Evolutionary conservation across 2,113 vertebrate species (phyloP).

Genomic region (Xenopus laevis): DNA sequence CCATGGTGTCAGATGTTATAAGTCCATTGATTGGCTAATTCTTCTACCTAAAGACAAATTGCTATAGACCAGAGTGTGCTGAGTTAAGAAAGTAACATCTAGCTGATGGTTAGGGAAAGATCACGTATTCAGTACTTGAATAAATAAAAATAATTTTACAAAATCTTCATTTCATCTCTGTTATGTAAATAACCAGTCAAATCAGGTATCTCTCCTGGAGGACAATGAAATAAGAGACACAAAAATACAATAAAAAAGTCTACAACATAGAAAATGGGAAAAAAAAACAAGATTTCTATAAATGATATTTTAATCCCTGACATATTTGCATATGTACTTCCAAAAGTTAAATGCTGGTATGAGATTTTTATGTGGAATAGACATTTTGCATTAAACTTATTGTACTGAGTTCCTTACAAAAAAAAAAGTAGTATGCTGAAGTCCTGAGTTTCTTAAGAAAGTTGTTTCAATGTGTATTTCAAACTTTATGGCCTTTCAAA

Average conservation of each 20-base stretch:
- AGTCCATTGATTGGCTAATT: not conserved
- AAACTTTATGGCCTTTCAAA: not conserved
- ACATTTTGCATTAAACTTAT: not conserved
- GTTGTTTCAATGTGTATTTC: slow-evolving; percentile 7
- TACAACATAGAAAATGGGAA: not conserved
- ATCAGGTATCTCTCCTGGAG: not conserved
- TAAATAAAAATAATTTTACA: not conserved
- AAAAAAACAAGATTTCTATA: not conserved
- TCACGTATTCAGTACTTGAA: not conserved
- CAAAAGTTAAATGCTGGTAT: slow-evolving; percentile 23
- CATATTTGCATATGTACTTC: not conserved
- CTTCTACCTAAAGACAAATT: too few relatives aligned
- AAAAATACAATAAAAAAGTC: not conserved
- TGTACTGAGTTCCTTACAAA: not conserved
- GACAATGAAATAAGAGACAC: not conserved
- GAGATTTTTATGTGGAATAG: not conserved
- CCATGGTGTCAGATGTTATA: too few relatives aligned
- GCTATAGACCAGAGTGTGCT: too few relatives aligned
- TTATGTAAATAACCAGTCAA: not conserved
- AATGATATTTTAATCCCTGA: not conserved
- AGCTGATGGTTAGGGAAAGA: not conserved
- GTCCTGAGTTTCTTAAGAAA: slow-evolving; percentile 33
- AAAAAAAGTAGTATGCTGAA: not conserved
- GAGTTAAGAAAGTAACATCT: not conserved
- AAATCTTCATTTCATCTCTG: not conserved